A percentile compares a stretch with the other conserved stretches of the same genome.
phyloP scores from a whole-genome alignment of 2,113 vertebrate species.

The Emberiza fucata region DNA sequence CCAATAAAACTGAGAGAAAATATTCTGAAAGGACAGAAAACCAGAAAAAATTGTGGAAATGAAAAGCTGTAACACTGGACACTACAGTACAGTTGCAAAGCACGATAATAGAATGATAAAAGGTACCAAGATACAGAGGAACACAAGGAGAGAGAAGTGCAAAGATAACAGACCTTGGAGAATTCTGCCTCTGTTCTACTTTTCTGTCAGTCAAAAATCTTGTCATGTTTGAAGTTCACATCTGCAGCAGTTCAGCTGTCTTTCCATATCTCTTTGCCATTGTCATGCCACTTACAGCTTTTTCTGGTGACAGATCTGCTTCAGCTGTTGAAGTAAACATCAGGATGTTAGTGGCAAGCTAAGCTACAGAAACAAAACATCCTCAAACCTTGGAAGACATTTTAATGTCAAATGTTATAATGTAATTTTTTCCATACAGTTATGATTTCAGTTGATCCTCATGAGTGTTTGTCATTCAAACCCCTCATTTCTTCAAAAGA shows the following conservation, averaged over 20 bases:
- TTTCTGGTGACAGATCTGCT: background rate
- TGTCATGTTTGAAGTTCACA: background rate
- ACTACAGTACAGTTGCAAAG: background rate
- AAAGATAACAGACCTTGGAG: background rate
- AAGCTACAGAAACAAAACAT: background rate
- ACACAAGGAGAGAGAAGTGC: background rate
- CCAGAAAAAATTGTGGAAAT: background rate
- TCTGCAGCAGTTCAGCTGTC: background rate
- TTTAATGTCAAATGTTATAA: background rate
- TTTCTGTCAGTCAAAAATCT: conserved; percentile 18
- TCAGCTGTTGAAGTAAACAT: background rate
- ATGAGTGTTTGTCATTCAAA: background rate
- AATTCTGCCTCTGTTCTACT: background rate
- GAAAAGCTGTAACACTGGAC: background rate
- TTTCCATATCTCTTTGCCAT: background rate
- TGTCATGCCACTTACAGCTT: background rate
- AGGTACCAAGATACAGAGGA: background rate
- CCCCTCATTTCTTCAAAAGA: background rate
- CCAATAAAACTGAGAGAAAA: background rate
- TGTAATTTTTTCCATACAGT: background rate
- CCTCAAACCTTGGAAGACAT: background rate
- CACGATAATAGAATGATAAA: conserved; percentile 1
- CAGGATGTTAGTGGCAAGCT: background rate
- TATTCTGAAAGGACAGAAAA: background rate
- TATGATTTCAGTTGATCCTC: background rate